Conservation (phyloP, 2,797 vertebrate species). For the Pitangus sulphuratus region DNA sequence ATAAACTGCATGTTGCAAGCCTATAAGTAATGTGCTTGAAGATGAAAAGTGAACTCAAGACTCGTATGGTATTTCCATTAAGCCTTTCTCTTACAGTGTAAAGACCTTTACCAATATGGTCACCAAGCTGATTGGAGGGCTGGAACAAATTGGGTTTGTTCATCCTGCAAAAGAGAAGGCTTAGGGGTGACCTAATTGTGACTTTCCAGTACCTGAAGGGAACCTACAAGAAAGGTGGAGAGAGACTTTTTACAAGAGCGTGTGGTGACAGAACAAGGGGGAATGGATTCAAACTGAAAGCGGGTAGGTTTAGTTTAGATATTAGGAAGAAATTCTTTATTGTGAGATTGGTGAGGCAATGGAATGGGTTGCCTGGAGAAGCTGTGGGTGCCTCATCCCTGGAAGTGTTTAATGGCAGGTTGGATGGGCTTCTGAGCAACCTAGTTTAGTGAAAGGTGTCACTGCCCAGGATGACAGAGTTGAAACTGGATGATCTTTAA, state of each 20-base stretch:
- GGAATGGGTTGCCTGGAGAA: neutral
- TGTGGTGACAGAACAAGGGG: neutral
- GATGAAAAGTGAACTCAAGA: neutral
- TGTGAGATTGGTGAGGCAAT: neutral
- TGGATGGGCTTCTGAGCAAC: neutral
- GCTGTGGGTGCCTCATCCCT: neutral
- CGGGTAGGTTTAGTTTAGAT: neutral
- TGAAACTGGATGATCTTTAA: neutral
- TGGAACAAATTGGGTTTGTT: fast-evolving
- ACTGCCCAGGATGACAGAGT: fast-evolving
- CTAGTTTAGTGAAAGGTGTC: neutral
- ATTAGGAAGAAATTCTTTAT: neutral
- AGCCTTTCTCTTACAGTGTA: neutral
- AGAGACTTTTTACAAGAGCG: neutral
- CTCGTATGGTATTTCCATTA: neutral
- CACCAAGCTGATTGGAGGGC: neutral
- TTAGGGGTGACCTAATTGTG: neutral
- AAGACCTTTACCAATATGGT: neutral
- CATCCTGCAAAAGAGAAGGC: neutral
- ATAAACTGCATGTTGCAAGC: neutral
- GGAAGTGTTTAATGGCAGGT: neutral
- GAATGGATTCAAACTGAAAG: neutral
- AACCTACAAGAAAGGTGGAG: neutral
- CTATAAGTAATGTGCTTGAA: neutral
- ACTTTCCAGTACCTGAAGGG: neutral